Conservation (phyloP, 2,888 invertebrate genomes). For the Plemyria rubiginata region DNA sequence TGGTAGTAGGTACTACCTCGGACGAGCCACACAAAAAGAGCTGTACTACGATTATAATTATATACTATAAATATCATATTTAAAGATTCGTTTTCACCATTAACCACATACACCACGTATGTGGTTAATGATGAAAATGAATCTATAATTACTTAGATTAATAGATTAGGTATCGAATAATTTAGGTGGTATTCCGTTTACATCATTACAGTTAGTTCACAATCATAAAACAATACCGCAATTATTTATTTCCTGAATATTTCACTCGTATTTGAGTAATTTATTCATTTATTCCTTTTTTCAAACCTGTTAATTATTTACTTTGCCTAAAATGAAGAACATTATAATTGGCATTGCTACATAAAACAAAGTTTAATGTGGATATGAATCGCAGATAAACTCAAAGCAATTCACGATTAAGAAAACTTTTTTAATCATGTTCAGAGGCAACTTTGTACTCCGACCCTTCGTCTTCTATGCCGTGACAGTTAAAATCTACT, state of each 20-base stretch:
- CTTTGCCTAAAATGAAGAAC: no score
- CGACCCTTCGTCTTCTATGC: constrained; percentile 35
- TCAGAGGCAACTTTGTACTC: constrained; percentile 35
- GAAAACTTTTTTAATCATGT: constrained; percentile 40
- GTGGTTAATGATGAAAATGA: neutral
- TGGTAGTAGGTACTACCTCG: no score
- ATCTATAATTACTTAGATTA: neutral
- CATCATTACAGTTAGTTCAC: constrained; percentile 16
- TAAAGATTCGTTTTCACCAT: no score
- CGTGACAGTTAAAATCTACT: constrained; percentile 59
- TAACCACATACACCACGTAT: no score
- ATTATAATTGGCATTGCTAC: no score
- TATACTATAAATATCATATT: no score
- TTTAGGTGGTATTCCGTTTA: neutral
- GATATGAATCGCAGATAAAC: neutral
- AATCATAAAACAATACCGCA: constrained; percentile 12
- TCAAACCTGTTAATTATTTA: no score
- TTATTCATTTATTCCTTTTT: constrained; percentile 6
- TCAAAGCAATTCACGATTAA: constrained; percentile 24
- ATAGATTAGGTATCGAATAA: neutral
- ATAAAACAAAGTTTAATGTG: neutral
- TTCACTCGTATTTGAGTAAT: constrained; percentile 5
- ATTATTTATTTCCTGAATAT: constrained; percentile 13
- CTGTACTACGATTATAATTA: no score
- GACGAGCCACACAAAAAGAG: no score